These are phyloP conservation scores for Macrotrachela quadricornifera DNA, from an alignment of 1,140 invertebrate species.

Conservation along the genomic window DNA sequence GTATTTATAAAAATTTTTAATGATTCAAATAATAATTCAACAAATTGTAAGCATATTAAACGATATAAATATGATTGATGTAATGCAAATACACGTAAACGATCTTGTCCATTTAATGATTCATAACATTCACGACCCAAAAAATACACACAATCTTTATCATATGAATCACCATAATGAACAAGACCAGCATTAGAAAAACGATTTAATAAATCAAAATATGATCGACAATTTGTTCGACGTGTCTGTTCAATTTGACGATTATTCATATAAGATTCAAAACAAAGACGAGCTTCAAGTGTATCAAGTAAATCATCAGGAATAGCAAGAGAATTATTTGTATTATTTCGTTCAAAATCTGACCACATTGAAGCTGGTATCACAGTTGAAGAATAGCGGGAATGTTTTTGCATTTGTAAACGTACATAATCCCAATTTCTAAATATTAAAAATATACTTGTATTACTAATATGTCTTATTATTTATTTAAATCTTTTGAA, in stretches of 20 bases:
- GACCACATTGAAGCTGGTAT: too few species aligned
- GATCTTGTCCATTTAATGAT: slow-evolving; percentile 63
- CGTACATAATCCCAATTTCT: too few species aligned
- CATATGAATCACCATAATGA: slow-evolving; percentile 65
- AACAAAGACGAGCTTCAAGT: slow-evolving; percentile 67
- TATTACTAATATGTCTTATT: too few species aligned
- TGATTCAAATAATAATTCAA: too few species aligned
- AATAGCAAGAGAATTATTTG: slow-evolving; percentile 30
- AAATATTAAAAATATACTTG: too few species aligned
- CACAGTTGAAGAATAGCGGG: too few species aligned
- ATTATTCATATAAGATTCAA: slow-evolving; percentile 67
- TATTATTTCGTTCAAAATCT: too few species aligned
- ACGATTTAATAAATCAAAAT: not conserved
- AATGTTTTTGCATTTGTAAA: too few species aligned
- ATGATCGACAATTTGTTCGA: slow-evolving; percentile 1
- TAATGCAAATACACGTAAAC: slow-evolving; percentile 73
- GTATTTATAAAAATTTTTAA: too few species aligned
- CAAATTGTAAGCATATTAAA: too few species aligned
- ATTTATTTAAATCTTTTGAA: too few species aligned
- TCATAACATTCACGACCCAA: slow-evolving; percentile 86
- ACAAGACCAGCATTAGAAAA: slow-evolving; percentile 36
- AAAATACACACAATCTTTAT: slow-evolving; percentile 74
- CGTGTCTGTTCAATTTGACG: slow-evolving; percentile 69
- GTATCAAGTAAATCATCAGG: slow-evolving; percentile 73
- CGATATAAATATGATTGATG: slow-evolving; percentile 40